These are phyloP conservation scores for Lepidurus packardi DNA, from an alignment of 1,140 invertebrate species.

Conservation along the genomic window DNA sequence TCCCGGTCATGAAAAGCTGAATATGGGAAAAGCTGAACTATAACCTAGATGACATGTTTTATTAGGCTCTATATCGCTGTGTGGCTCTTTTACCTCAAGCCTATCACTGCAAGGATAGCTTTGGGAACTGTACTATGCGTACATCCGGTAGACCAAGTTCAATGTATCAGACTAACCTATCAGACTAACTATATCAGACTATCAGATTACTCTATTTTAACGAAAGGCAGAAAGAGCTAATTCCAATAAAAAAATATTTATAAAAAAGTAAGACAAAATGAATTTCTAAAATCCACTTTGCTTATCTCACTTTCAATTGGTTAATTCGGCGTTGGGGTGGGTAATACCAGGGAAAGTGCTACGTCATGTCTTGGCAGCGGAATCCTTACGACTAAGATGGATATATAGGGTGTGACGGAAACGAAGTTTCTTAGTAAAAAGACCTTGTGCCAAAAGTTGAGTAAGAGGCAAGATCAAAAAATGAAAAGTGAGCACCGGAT, in stretches of 20 bases:
- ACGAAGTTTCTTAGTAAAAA: neutral
- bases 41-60: neutral
- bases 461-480: too few relatives aligned
- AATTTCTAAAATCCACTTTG: neutral
- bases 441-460: neutral
- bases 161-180: too few relatives aligned
- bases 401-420: neutral
- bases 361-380: neutral
- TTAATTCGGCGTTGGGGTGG: neutral
- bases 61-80: neutral
- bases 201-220: too few relatives aligned
- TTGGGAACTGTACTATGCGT: too few relatives aligned
- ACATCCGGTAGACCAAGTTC: too few relatives aligned
- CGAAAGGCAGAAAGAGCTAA: neutral
- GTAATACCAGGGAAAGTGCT: neutral
- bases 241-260: too few relatives aligned
- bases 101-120: neutral
- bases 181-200: too few relatives aligned
- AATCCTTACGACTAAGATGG: neutral
- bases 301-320: neutral
- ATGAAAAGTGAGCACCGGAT: too few relatives aligned
- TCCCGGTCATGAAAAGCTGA: neutral
- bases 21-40: neutral
- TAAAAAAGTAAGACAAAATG: too few relatives aligned
- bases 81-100: neutral